phyloP scores from a whole-genome alignment of 2,888 invertebrate species.

The Leptinotarsa juncta region DNA sequence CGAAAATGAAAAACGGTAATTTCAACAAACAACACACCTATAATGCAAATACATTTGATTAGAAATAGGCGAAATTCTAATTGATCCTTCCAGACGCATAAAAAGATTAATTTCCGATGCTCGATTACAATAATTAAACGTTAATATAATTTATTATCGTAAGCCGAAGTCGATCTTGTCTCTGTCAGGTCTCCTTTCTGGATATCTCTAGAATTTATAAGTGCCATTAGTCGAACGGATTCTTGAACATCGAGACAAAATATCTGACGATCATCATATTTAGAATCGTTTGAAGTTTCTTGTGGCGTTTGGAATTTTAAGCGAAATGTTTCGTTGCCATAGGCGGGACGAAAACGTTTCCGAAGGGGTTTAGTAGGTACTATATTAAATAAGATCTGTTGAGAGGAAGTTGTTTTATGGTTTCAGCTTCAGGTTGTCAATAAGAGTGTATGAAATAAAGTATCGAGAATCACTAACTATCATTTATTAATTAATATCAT shows the following conservation, averaged over 20 bases:
- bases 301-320: conserved; percentile 22
- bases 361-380: neutral
- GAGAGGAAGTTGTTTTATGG: too few relatives aligned
- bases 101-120: conserved; percentile 18
- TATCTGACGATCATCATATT: conserved; percentile 26
- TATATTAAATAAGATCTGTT: neutral
- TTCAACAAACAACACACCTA: neutral
- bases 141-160: conserved; percentile 21
- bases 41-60: neutral
- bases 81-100: conserved; percentile 8
- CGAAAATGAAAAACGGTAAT: neutral
- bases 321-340: conserved; percentile 9
- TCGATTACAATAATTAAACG: conserved; percentile 27
- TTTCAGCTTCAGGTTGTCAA: too few relatives aligned
- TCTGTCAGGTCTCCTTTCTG: conserved; percentile 21
- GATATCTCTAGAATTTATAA: conserved; percentile 39
- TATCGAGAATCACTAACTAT: too few relatives aligned
- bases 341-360: neutral
- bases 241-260: conserved; percentile 21
- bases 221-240: conserved; percentile 34
- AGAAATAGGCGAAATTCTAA: neutral
- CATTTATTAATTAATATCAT: too few relatives aligned
- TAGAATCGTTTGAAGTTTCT: conserved; percentile 20
- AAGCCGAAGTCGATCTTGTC: conserved; percentile 16
- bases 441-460: too few relatives aligned